phyloP scores from a whole-genome alignment of 2,888 invertebrate species.

The Poecilus cupreus region DNA sequence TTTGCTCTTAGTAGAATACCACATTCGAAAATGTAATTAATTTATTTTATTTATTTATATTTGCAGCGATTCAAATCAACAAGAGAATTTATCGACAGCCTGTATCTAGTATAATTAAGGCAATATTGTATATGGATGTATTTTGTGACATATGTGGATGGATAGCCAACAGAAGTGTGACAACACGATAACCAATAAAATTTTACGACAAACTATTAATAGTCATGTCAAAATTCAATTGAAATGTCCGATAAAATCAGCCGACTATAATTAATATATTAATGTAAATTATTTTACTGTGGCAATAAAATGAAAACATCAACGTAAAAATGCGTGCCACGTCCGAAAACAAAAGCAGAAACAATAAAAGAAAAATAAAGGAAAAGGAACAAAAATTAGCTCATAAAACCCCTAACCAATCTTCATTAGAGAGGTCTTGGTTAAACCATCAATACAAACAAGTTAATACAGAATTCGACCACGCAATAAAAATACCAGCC shows the following conservation, averaged over 20 bases:
- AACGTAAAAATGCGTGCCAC: background rate
- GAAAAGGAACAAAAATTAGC: constrained; percentile 16
- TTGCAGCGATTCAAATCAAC: no score
- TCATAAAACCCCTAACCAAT: constrained; percentile 13
- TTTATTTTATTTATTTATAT: no score
- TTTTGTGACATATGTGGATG: background rate
- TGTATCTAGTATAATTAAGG: no score
- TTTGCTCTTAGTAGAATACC: no score
- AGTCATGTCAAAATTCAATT: constrained; percentile 7
- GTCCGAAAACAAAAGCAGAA: constrained; percentile 11
- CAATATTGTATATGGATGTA: background rate
- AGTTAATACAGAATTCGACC: background rate
- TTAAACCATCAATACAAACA: background rate
- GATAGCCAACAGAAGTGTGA: background rate
- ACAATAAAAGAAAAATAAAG: constrained; percentile 15
- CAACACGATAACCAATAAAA: constrained; percentile 11
- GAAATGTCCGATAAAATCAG: background rate
- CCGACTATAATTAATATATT: background rate
- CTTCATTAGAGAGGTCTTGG: constrained; percentile 3
- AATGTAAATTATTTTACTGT: constrained; percentile 9
- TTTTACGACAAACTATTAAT: background rate
- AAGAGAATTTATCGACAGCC: no score
- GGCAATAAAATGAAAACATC: constrained; percentile 13
- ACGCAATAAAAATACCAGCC: background rate
- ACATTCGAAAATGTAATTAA: no score